Evolutionary conservation across 2,888 invertebrate genomes (phyloP).

Genomic region (Drosophila nigricruria): DNA sequence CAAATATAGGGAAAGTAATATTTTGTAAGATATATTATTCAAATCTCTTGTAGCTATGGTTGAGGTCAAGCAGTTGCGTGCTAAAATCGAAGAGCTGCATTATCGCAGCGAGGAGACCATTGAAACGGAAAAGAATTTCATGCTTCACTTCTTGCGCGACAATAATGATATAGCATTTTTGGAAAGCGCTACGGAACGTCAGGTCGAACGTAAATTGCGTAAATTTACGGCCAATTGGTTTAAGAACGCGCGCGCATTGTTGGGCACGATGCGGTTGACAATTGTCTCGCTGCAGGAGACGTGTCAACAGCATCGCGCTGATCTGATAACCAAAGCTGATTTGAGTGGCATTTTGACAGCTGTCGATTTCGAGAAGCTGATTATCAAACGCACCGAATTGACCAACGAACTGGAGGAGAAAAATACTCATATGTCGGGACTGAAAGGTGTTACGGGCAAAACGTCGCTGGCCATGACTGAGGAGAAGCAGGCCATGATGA

Average conservation of each 20-base stretch:
- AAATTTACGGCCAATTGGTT: constrained; percentile 87
- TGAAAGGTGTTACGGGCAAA: constrained; percentile 86
- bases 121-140: constrained; percentile 86
- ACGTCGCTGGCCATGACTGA: constrained; percentile 86
- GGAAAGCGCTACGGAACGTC: constrained; percentile 77
- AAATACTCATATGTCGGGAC: constrained; percentile 86
- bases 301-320: constrained; percentile 83
- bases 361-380: constrained; percentile 87
- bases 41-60: constrained; percentile 59
- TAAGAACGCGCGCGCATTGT: constrained; percentile 85
- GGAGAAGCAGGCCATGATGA: constrained; percentile 85
- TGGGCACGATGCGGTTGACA: constrained; percentile 87
- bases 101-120: constrained; percentile 85
- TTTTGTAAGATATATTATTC: too few relatives aligned
- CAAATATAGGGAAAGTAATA: too few relatives aligned
- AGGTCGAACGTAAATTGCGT: constrained; percentile 81
- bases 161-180: constrained; percentile 72
- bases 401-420: constrained; percentile 86
- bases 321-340: constrained; percentile 85
- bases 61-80: constrained; percentile 82
- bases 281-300: constrained; percentile 86
- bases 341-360: constrained; percentile 86
- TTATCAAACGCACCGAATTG: constrained; percentile 86
- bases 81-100: constrained; percentile 86
- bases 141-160: constrained; percentile 77